Percentiles rank a stretch among this genome's conserved stretches.
These are phyloP conservation scores for Seira ritae DNA, from an alignment of 2,888 invertebrate species.

Conservation along the genomic window DNA sequence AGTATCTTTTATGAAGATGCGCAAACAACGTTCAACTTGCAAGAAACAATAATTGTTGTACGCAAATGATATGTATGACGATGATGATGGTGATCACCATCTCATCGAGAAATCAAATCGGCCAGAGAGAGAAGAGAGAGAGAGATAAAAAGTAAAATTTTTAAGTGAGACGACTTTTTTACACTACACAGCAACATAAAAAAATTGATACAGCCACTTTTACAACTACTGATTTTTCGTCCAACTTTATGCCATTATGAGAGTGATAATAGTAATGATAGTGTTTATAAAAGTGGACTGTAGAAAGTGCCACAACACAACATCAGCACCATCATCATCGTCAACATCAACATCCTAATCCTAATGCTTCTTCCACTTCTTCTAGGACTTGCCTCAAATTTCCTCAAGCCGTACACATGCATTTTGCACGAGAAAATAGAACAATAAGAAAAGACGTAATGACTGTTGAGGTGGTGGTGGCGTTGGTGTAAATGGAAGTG, in stretches of 20 bases:
- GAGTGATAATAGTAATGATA: slow-evolving; percentile 3
- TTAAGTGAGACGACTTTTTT: slow-evolving; percentile 5
- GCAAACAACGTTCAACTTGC: neutral
- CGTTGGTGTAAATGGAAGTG: slow-evolving; percentile 4
- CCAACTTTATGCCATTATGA: slow-evolving; percentile 4
- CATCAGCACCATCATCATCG: neutral
- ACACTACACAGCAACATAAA: slow-evolving; percentile 4
- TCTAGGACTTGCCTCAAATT: neutral
- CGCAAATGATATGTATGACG: neutral
- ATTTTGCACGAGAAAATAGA: neutral
- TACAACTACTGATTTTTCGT: slow-evolving; percentile 7
- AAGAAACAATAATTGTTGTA: neutral
- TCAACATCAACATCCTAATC: too few relatives aligned
- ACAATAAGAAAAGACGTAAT: neutral
- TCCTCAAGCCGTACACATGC: neutral
- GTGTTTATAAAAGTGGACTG: slow-evolving; percentile 8
- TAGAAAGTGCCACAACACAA: slow-evolving; percentile 25
- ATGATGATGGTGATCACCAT: neutral
- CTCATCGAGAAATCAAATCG: slow-evolving; percentile 10
- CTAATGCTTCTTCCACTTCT: neutral
- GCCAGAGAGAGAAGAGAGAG: neutral
- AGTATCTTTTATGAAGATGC: slow-evolving; percentile 13
- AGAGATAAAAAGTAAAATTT: neutral
- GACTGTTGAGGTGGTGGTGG: neutral
- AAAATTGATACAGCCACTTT: neutral